Evolutionary conservation across 2,113 vertebrate genomes (phyloP).

Genomic region (Girardinichthys multiradiatus): DNA sequence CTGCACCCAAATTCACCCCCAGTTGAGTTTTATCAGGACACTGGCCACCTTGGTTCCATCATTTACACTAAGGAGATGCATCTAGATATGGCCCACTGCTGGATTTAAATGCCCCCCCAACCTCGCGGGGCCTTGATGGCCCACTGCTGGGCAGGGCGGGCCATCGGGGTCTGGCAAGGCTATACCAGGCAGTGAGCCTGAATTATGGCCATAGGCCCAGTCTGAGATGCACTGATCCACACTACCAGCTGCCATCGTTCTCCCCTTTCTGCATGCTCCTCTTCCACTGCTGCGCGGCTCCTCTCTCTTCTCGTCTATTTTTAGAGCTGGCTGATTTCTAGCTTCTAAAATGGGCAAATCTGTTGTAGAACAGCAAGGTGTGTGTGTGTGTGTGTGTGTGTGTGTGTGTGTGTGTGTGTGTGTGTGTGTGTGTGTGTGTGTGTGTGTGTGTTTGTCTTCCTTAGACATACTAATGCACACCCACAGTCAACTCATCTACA

Average conservation of each 20-base stretch:
- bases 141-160: conserved; percentile 58
- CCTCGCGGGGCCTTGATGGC: conserved; percentile 38
- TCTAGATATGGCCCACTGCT: conserved; percentile 35
- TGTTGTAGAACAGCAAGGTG: conserved; percentile 73
- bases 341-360: conserved; percentile 80
- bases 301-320: conserved; percentile 80
- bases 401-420: not conserved
- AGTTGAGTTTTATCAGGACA: conserved; percentile 54
- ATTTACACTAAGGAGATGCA: conserved; percentile 28
- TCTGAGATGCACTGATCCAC: conserved; percentile 73
- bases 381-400: conserved; percentile 6
- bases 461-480: conserved; percentile 49
- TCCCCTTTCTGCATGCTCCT: conserved; percentile 72
- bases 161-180: conserved; percentile 43
- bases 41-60: conserved; percentile 40
- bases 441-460: not conserved
- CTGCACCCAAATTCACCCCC: conserved; percentile 53
- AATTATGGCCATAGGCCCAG: conserved; percentile 68
- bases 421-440: conserved; percentile 30
- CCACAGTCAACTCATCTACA: conserved; percentile 40
- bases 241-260: conserved; percentile 78
- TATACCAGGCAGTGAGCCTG: conserved; percentile 31
- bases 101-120: conserved; percentile 43
- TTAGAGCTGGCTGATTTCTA: conserved; percentile 82
- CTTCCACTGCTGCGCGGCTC: conserved; percentile 71